phyloP scores from a whole-genome alignment of 2,797 vertebrate species.

The Mormyrops boulengeri region DNA sequence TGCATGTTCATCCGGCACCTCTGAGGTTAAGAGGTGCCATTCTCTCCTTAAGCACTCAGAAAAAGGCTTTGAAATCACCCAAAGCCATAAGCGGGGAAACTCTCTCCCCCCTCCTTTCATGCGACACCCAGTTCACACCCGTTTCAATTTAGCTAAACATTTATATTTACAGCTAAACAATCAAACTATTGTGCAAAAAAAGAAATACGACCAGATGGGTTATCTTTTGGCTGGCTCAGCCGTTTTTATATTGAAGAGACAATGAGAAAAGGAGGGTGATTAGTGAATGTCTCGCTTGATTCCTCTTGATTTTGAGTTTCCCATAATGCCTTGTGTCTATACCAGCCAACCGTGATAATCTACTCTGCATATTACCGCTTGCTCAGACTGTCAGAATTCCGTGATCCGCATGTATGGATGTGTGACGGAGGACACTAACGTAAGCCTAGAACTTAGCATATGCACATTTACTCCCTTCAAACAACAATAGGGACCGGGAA shows the following conservation, averaged over 20 bases:
- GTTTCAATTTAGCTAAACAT: background rate
- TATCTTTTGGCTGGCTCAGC: background rate
- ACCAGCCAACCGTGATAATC: background rate
- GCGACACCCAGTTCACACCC: background rate
- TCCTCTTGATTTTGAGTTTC: background rate
- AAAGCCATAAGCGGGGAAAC: background rate
- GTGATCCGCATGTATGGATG: background rate
- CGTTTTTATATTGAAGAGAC: background rate
- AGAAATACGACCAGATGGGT: background rate
- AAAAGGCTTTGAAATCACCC: background rate
- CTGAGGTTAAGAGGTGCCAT: background rate
- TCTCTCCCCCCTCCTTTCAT: background rate
- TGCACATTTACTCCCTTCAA: background rate
- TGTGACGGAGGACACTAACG: background rate
- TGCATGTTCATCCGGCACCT: background rate
- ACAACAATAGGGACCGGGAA: constrained; percentile 22
- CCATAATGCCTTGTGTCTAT: background rate
- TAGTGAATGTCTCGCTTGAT: background rate
- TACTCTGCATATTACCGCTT: background rate
- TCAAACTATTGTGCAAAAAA: constrained; percentile 1
- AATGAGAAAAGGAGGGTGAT: background rate
- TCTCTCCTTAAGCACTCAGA: background rate
- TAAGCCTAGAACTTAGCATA: background rate
- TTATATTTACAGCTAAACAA: background rate
- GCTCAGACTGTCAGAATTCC: background rate